A percentile compares a stretch with the other conserved stretches of the same genome.
These are phyloP conservation scores for Aleadryas rufinucha DNA, from an alignment of 2,113 vertebrate genomes.

Conservation along the genomic window DNA sequence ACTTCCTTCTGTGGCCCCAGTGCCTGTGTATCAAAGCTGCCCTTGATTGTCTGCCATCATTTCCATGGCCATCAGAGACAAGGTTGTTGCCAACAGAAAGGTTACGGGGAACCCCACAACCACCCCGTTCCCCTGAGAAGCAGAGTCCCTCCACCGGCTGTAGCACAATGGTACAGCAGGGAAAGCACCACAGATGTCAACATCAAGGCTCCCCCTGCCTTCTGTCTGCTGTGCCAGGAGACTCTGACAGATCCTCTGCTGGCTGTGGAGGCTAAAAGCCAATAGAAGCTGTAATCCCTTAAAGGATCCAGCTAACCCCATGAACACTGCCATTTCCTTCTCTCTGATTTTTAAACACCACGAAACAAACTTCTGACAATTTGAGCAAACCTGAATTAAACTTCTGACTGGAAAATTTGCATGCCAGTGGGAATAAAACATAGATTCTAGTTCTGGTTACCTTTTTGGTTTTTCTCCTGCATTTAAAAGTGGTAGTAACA, in stretches of 20 bases:
- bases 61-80: background rate
- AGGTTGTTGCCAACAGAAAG: background rate
- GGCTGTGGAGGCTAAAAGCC: background rate
- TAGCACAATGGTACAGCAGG: background rate
- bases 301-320: background rate
- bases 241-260: background rate
- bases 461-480: background rate
- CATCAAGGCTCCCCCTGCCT: background rate
- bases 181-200: background rate
- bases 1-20: background rate
- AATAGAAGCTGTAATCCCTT: background rate
- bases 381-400: background rate
- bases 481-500: background rate
- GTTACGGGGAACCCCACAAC: background rate
- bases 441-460: background rate
- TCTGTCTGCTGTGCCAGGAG: background rate
- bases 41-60: background rate
- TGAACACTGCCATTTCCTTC: background rate
- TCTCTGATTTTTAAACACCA: background rate
- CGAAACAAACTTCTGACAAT: background rate
- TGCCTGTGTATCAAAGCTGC: rapidly evolving
- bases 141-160: too few species aligned
- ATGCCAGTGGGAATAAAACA: background rate
- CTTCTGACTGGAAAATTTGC: background rate
- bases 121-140: too few species aligned